phyloP scores from a whole-genome alignment of 2,113 vertebrate species.

The Megaceryle torquata region DNA sequence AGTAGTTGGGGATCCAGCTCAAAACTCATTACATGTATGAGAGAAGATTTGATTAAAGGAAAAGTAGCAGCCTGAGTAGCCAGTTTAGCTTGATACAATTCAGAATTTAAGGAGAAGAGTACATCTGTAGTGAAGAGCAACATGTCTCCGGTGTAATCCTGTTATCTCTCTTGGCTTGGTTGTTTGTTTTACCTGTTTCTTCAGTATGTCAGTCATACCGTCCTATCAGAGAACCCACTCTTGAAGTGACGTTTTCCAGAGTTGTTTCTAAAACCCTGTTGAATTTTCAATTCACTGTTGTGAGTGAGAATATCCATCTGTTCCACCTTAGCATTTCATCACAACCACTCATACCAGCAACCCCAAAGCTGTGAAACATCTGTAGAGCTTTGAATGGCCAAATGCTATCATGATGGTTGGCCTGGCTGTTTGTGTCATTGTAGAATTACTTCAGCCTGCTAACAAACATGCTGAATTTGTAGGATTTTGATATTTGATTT shows the following conservation, averaged over 20 bases:
- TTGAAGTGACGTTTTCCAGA: neutral
- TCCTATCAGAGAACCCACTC: neutral
- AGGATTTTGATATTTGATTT: neutral
- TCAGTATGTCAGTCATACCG: neutral
- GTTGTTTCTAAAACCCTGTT: neutral
- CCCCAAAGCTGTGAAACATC: neutral
- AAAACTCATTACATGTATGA: neutral
- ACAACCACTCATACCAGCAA: neutral
- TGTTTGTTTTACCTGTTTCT: neutral
- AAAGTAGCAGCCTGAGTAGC: neutral
- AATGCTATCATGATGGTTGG: accelerated
- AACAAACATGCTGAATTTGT: neutral
- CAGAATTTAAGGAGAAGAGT: neutral
- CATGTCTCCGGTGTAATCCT: neutral
- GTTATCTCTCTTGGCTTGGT: neutral
- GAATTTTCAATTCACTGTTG: neutral
- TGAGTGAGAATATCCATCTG: neutral
- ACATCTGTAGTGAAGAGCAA: neutral
- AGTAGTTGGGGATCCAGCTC: neutral
- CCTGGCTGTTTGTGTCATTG: neutral
- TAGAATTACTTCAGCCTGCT: neutral
- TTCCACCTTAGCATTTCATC: neutral
- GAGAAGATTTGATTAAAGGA: neutral
- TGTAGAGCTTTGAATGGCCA: neutral
- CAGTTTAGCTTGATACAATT: slow-evolving; percentile 1